A percentile compares a stretch with the other conserved stretches of the same genome.
These are phyloP conservation scores for Premnoplex brunnescens DNA, from an alignment of 2,797 vertebrate species.

Conservation along the genomic window DNA sequence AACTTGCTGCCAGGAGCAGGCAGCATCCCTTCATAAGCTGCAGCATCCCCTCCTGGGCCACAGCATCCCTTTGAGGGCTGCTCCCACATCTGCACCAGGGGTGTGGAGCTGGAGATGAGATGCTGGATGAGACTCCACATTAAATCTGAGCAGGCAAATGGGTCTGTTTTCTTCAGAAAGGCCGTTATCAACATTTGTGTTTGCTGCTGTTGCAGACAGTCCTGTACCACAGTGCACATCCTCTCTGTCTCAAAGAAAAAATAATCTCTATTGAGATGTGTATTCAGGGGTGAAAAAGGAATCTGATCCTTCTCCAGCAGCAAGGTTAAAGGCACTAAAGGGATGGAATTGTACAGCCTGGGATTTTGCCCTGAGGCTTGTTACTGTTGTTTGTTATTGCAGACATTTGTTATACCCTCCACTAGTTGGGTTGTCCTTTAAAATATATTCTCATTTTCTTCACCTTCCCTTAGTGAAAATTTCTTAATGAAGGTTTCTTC, in stretches of 20 bases:
- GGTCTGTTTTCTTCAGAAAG: background rate
- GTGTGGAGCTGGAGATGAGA: background rate
- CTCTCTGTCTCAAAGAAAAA: background rate
- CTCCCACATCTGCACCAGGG: background rate
- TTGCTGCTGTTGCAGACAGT: slow-evolving; percentile 1
- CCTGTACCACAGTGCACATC: background rate
- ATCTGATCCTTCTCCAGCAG: background rate
- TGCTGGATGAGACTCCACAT: background rate
- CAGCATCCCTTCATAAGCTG: background rate
- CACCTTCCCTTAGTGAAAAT: background rate
- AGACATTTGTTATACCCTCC: background rate
- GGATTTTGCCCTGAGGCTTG: background rate
- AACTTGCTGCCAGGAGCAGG: slow-evolving; percentile 58
- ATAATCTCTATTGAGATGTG: background rate
- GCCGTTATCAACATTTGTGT: background rate
- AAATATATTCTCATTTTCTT: background rate
- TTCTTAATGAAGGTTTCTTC: background rate
- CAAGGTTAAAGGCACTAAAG: background rate
- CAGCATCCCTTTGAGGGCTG: background rate
- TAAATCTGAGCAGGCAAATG: background rate
- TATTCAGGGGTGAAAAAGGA: background rate
- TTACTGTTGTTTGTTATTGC: background rate
- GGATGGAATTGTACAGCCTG: background rate
- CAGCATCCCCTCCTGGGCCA: background rate
- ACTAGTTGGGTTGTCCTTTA: rapidly evolving